Conservation (phyloP, 2,797 vertebrate species). For the Melanogrammus aeglefinus region DNA sequence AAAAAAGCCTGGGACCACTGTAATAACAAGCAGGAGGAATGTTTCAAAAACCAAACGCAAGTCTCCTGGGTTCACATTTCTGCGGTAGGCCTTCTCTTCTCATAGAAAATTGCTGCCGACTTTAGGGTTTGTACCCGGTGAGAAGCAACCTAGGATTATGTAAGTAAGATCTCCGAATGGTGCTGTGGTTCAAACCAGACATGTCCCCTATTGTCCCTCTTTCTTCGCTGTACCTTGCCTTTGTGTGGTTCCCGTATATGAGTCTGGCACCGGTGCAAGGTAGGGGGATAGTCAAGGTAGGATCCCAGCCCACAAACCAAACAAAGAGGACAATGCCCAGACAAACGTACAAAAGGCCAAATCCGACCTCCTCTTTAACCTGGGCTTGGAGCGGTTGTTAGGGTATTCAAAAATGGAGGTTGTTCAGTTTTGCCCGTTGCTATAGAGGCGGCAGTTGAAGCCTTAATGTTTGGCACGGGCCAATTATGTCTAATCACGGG, state of each 20-base stretch:
- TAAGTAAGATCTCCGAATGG: conserved; percentile 9
- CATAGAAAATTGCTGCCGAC: conserved; percentile 17
- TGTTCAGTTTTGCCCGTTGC: background rate
- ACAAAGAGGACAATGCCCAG: conserved; percentile 25
- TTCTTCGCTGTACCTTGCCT: background rate
- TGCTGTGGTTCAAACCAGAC: conserved; percentile 14
- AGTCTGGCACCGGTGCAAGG: background rate
- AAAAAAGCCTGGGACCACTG: conserved; percentile 32
- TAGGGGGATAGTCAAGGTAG: conserved; percentile 7
- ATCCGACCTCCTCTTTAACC: conserved; percentile 17
- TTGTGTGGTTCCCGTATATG: background rate
- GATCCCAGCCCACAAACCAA: background rate
- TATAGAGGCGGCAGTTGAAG: background rate
- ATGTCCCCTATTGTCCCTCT: background rate
- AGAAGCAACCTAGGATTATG: conserved; percentile 2
- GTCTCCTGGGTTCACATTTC: conserved; percentile 26
- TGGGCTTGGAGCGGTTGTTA: conserved; percentile 14
- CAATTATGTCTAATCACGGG: conserved; percentile 22
- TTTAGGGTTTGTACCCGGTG: conserved; percentile 18
- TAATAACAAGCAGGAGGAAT: conserved; percentile 49
- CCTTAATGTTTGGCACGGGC: background rate
- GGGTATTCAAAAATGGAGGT: background rate
- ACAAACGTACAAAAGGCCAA: background rate
- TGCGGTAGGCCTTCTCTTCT: conserved; percentile 29
- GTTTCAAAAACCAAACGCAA: conserved; percentile 35